Percentiles rank a stretch among this genome's conserved stretches.
Evolutionary conservation across 2,113 vertebrate genomes (phyloP).

Genomic region (Cacatua alba): DNA sequence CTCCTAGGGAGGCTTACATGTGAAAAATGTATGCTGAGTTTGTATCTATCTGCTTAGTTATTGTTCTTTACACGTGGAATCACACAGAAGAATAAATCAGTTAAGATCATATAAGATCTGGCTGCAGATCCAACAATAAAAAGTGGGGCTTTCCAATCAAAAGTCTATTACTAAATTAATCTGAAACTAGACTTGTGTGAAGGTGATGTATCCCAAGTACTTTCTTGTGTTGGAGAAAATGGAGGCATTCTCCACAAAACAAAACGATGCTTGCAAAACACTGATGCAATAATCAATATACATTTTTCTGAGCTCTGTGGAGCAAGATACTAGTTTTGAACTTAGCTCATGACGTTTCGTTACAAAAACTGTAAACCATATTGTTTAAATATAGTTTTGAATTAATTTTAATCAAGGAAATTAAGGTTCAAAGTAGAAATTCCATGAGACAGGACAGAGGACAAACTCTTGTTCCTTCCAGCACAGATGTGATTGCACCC

Average conservation of each 20-base stretch:
- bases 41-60: background rate
- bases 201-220: background rate
- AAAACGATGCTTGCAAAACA: background rate
- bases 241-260: background rate
- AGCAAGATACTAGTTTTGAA: background rate
- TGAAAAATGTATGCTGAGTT: background rate
- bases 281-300: background rate
- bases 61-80: background rate
- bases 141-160: background rate
- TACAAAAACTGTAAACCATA: background rate
- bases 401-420: background rate
- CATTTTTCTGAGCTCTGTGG: background rate
- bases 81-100: background rate
- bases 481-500: background rate
- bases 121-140: background rate
- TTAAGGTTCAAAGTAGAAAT: background rate
- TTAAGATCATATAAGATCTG: background rate
- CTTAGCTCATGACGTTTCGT: background rate
- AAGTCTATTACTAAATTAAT: background rate
- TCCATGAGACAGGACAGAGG: background rate
- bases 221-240: background rate
- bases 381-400: background rate
- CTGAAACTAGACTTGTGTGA: accelerated
- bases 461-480: background rate
- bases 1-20: background rate